phyloP scores from a whole-genome alignment of 2,797 vertebrate genomes.

The Anabas testudineus region DNA sequence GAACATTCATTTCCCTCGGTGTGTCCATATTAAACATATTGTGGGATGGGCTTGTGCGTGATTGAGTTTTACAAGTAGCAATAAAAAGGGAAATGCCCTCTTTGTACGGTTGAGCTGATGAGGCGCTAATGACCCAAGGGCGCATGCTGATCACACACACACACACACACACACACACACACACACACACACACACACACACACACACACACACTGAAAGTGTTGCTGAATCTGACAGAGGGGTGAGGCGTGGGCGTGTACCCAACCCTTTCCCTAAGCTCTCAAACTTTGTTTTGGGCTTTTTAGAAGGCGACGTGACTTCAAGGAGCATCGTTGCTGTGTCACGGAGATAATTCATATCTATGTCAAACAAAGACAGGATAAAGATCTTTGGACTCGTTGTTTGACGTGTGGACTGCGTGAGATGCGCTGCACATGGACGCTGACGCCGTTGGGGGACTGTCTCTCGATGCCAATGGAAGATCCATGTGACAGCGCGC shows the following conservation, averaged over 20 bases:
- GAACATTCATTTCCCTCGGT: background rate
- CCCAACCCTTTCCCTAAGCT: conserved; percentile 25
- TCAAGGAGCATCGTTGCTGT: conserved; percentile 11
- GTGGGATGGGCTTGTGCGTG: background rate
- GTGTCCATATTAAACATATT: background rate
- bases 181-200: background rate
- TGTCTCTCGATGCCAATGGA: conserved; percentile 35
- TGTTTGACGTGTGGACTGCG: conserved; percentile 28
- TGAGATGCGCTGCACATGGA: conserved; percentile 56
- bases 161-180: conserved; percentile 1
- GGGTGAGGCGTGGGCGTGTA: conserved; percentile 53
- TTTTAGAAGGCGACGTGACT: conserved; percentile 35
- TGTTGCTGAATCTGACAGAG: conserved; percentile 13
- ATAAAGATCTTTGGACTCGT: background rate
- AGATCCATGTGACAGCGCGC: conserved; percentile 47
- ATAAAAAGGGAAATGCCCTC: background rate
- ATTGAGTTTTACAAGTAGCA: background rate
- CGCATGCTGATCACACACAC: background rate
- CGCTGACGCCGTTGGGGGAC: conserved; percentile 48
- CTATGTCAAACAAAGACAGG: conserved; percentile 13
- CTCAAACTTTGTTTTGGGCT: conserved; percentile 20
- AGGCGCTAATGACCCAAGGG: background rate
- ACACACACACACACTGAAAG: background rate
- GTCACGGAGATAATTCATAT: background rate
- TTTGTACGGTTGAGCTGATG: background rate